Evolutionary conservation across 2,797 vertebrate species (phyloP), one percentile per base, ranked within the genome.

Genomic region (Oceanodroma leucorhoa): DNA sequence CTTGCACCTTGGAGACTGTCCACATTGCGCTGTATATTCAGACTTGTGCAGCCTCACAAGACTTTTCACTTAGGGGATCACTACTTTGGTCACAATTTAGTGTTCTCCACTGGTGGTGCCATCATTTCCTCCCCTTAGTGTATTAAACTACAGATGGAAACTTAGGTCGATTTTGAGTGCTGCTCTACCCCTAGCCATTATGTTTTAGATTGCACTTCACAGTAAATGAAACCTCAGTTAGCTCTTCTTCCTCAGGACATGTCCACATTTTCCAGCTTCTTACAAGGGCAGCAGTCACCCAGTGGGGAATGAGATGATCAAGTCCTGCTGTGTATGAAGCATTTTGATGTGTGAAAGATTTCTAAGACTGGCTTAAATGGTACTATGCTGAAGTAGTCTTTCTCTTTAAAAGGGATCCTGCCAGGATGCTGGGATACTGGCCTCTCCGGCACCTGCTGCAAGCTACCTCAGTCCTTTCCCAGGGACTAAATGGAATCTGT

Each of bases 21-120:
- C 41, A 1, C 21, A 11, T 4, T 5, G 32, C 19, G 2, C 26
- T 71, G 0, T 27, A 45, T 2, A 0, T 30, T 66, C 65, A 64
- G 48, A 45, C 10, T 32, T 21, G 27, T 7, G 50, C 34, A 78
- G 41, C 57, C 34, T 78, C 70, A 30, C 43, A 88, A 90, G 38
- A 40, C 65, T 48, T 88, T 58, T n/a, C 50, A 62, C 38, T 69
- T 32, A 4, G 2, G 34, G n/a, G 45, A 79, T 72, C 18, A 9
- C 13, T 27, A 15, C 4, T 61, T 86, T 9, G 46, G 13, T 30
- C 69, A 88, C n/a, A 36, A 67, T 50, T 27, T 40, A 60, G 41
- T 32, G 30, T 72, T 64, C 46, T 83, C 34, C 22, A 53, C 17
- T 54, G 34, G 17, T 36, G 36, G 24, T 78, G 45, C 24, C 65